These are phyloP conservation scores for Acyrthosiphon pisum DNA, from an alignment of 1,140 invertebrate species.

Conservation along the genomic window DNA sequence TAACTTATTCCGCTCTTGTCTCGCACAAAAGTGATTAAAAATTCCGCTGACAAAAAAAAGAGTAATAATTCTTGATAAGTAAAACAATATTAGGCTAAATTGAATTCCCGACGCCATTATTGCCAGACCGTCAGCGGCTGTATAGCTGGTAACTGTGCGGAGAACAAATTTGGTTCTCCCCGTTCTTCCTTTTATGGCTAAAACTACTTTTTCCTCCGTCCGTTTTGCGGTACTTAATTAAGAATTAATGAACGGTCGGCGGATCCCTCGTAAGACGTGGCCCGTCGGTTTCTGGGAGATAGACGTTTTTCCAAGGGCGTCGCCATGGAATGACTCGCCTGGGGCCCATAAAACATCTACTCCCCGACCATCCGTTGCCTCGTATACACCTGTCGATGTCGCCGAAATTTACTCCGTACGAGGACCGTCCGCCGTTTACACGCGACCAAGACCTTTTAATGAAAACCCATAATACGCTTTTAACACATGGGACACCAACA, in stretches of 20 bases:
- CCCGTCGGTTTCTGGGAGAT: conserved; percentile 30
- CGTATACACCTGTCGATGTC: conserved; percentile 55
- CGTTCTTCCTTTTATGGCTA: conserved; percentile 17
- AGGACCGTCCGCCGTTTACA: background rate
- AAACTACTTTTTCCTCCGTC: background rate
- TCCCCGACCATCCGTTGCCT: background rate
- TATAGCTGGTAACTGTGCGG: background rate
- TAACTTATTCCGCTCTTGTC: conserved; percentile 10
- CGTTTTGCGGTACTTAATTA: conserved; percentile 31
- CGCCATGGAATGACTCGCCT: conserved; percentile 36
- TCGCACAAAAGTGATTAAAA: conserved; percentile 37
- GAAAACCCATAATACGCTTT: conserved; percentile 46
- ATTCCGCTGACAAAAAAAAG: conserved; percentile 43
- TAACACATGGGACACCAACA: conserved; percentile 41
- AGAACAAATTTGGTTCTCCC: conserved; percentile 21
- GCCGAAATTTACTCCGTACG: conserved; percentile 6
- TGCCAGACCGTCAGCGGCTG: background rate
- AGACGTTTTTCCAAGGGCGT: conserved; percentile 33
- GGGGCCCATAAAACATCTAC: conserved; percentile 50
- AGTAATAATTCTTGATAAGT: conserved; percentile 48
- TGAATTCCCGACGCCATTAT: conserved; percentile 39
- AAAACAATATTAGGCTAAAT: conserved; percentile 49
- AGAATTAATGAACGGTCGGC: conserved; percentile 44
- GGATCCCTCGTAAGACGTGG: background rate
- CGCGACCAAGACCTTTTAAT: conserved; percentile 13